These are phyloP conservation scores for Cistogaster globosa DNA, from an alignment of 2,888 invertebrate species.

Conservation along the genomic window DNA sequence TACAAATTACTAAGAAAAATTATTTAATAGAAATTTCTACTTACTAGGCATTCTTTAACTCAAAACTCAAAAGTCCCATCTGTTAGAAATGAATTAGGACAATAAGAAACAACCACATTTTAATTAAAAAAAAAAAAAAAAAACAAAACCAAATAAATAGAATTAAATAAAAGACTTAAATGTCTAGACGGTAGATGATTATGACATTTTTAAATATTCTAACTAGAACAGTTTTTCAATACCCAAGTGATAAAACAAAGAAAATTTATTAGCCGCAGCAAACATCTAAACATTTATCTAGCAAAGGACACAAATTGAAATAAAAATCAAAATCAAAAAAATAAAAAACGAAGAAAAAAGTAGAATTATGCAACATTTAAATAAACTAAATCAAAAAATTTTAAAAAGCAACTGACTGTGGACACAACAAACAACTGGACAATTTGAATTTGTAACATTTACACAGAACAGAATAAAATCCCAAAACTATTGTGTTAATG, in stretches of 20 bases:
- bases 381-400: conserved; percentile 5
- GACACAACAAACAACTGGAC: background rate
- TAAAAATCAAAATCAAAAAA: background rate
- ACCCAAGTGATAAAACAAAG: conserved; percentile 42
- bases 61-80: conserved; percentile 52
- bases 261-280: conserved; percentile 36
- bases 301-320: conserved; percentile 4
- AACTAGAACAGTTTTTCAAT: conserved; percentile 43
- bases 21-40: no score
- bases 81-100: conserved; percentile 74
- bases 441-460: background rate
- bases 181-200: conserved; percentile 59
- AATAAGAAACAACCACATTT: conserved; percentile 33
- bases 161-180: conserved; percentile 57
- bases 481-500: conserved; percentile 19
- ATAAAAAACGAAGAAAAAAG: background rate
- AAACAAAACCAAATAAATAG: conserved; percentile 43
- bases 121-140: conserved; percentile 58
- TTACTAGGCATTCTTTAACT: background rate
- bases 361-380: conserved; percentile 11
- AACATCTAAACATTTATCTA: conserved; percentile 2
- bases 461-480: conserved; percentile 1
- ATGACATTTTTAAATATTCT: conserved; percentile 45
- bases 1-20: no score
- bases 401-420: background rate